Percentiles rank a stretch among this genome's conserved stretches.
phyloP scores from a whole-genome alignment of 2,797 vertebrate species.

The Anguilla anguilla region DNA sequence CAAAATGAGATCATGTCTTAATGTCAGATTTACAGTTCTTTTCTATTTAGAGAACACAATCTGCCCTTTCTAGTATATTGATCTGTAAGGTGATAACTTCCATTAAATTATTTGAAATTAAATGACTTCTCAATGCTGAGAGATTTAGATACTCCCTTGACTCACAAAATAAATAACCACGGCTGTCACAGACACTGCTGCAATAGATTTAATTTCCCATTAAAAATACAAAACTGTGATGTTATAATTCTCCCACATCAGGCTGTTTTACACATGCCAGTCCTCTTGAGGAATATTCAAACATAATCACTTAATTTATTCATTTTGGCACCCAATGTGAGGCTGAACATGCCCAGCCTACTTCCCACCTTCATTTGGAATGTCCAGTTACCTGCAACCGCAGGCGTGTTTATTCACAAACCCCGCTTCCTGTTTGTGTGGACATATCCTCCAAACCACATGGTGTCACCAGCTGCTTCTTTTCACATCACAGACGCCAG shows the following conservation, averaged over 20 bases:
- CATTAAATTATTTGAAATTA: constrained; percentile 9
- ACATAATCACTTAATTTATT: too few relatives aligned
- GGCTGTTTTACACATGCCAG: background rate
- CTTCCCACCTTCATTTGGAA: too few relatives aligned
- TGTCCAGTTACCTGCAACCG: too few relatives aligned
- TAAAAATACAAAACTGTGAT: constrained; percentile 10
- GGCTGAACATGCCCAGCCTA: background rate
- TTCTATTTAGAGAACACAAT: background rate
- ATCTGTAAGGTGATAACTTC: constrained; percentile 31
- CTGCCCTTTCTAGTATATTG: background rate
- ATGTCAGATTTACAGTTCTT: constrained; percentile 13
- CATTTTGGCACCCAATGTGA: background rate
- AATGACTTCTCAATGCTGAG: constrained; percentile 1
- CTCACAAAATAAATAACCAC: constrained; percentile 17
- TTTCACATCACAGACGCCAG: too few relatives aligned
- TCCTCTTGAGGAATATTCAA: background rate
- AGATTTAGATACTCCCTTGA: constrained; percentile 23
- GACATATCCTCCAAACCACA: too few relatives aligned
- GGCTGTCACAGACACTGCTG: background rate
- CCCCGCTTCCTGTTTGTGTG: too few relatives aligned
- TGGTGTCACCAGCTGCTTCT: too few relatives aligned
- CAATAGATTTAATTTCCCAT: constrained; percentile 19
- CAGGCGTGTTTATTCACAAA: too few relatives aligned
- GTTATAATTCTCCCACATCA: background rate
- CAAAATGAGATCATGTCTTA: constrained; percentile 2